Percentiles rank a stretch among this genome's conserved stretches.
Evolutionary conservation across 2,113 vertebrate genomes (phyloP).

Genomic region (Aythya baeri): DNA sequence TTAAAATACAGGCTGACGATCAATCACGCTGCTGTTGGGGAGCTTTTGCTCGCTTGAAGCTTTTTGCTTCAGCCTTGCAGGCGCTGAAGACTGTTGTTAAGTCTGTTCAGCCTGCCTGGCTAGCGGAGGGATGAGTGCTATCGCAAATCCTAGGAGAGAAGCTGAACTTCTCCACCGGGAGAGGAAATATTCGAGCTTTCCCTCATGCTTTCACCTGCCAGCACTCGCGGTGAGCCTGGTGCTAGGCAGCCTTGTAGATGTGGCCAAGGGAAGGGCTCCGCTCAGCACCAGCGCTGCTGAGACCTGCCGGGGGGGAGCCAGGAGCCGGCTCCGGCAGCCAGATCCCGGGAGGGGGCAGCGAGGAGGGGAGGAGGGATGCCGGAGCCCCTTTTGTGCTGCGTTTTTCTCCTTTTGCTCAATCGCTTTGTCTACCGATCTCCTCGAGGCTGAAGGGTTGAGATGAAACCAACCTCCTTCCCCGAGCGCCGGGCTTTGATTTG

Average conservation of each 20-base stretch:
- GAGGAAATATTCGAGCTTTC: neutral
- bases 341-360: neutral
- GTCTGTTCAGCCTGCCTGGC: neutral
- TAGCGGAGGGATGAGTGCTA: neutral
- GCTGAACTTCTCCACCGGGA: constrained; percentile 13
- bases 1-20: neutral
- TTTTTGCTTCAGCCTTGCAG: neutral
- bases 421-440: constrained; percentile 9
- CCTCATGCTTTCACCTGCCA: neutral
- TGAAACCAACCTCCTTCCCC: neutral
- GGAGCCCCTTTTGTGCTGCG: neutral
- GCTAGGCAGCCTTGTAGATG: neutral
- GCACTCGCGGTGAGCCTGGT: neutral
- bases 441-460: neutral
- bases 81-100: neutral
- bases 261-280: neutral
- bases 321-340: neutral
- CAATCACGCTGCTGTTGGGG: neutral
- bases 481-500: neutral
- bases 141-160: neutral
- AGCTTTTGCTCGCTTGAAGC: neutral
- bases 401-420: neutral
- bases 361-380: neutral
- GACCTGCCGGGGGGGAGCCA: neutral
- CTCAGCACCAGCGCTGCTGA: neutral